Percentiles rank a stretch among this genome's conserved stretches.
Conservation (phyloP, 2,888 invertebrate genomes). For the Leuctra nigra region DNA sequence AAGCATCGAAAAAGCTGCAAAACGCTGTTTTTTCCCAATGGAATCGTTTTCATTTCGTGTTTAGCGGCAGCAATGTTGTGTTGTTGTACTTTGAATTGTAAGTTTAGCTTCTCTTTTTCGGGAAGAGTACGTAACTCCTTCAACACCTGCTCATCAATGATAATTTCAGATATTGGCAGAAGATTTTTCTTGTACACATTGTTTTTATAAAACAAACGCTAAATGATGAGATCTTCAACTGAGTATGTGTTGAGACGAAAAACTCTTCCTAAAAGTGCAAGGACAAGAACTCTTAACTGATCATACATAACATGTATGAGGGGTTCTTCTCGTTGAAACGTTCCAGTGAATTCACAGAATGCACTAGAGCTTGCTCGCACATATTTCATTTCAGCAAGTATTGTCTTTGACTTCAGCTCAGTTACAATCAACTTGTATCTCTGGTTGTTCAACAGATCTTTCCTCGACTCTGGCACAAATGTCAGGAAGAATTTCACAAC, state of each 20-base stretch:
- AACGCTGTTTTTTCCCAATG: neutral
- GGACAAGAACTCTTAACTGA: constrained; percentile 7
- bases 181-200: neutral
- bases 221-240: neutral
- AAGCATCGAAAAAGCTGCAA: neutral
- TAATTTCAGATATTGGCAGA: neutral
- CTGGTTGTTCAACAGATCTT: neutral
- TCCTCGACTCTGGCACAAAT: constrained; percentile 21
- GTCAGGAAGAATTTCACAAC: constrained; percentile 25
- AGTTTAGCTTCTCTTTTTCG: neutral
- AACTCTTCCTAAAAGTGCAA: neutral
- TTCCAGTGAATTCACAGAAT: constrained; percentile 17
- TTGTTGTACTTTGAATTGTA: neutral
- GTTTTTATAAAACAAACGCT: neutral
- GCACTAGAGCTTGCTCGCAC: constrained; percentile 1
- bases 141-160: neutral
- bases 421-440: constrained; percentile 14
- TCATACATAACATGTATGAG: constrained; percentile 15
- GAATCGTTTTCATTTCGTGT: neutral
- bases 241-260: neutral
- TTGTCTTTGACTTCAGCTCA: constrained; percentile 4
- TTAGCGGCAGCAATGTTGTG: neutral
- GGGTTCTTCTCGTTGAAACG: constrained; percentile 23
- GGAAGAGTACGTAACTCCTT: neutral
- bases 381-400: constrained; percentile 16